Evolutionary conservation across 2,888 invertebrate species (phyloP).

Genomic region (Dynastes tityus): DNA sequence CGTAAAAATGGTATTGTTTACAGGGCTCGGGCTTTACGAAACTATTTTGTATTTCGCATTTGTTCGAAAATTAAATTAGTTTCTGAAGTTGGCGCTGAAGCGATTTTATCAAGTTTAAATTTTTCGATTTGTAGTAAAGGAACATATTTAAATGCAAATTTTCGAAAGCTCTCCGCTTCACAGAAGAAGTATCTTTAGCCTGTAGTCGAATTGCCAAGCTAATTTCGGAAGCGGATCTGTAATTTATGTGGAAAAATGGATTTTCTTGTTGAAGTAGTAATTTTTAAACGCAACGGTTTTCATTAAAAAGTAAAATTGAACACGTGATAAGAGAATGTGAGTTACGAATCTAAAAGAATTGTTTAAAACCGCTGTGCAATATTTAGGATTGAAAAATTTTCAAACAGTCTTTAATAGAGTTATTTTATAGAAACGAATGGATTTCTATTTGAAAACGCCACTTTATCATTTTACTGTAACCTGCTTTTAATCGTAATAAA

Average conservation of each 20-base stretch:
- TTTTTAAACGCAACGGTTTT: neutral
- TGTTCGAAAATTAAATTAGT: conserved; percentile 37
- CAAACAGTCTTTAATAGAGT: no score
- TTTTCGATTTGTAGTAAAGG: conserved; percentile 35
- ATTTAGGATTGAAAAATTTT: no score
- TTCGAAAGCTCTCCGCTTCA: conserved; percentile 1
- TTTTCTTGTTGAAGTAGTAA: neutral
- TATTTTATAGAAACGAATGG: no score
- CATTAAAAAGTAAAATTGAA: no score
- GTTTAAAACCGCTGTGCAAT: no score
- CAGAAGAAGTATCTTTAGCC: conserved; percentile 9
- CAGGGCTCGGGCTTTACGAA: neutral
- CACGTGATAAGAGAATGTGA: no score
- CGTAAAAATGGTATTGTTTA: neutral
- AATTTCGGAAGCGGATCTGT: conserved; percentile 7
- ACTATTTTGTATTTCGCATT: conserved; percentile 31
- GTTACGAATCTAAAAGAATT: no score
- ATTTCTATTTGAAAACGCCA: no score
- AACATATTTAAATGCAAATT: conserved; percentile 41
- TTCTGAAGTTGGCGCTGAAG: conserved; percentile 10
- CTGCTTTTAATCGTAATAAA: no score
- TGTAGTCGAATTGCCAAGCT: conserved; percentile 18
- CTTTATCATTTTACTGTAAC: no score
- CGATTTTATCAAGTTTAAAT: conserved; percentile 31
- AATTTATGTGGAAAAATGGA: neutral